phyloP scores from a whole-genome alignment of 2,797 vertebrate species.

The Potorous gilbertii region DNA sequence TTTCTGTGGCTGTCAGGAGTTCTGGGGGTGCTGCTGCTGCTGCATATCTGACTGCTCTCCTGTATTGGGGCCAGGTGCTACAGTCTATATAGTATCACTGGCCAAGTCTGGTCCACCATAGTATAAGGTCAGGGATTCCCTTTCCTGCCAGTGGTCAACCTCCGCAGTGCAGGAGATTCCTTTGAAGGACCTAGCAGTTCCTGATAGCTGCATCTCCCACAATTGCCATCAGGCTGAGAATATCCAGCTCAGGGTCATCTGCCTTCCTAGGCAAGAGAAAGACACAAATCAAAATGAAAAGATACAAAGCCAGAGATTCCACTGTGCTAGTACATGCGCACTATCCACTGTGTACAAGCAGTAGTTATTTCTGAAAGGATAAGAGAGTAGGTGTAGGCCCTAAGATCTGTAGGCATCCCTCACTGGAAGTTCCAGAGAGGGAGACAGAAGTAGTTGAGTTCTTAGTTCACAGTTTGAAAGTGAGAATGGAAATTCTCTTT shows the following conservation, averaged over 20 bases:
- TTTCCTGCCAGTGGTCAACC: background rate
- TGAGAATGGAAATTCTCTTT: background rate
- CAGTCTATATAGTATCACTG: background rate
- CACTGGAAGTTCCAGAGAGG: background rate
- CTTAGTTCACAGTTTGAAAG: background rate
- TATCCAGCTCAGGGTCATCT: background rate
- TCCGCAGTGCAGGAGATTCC: background rate
- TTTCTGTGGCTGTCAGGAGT: background rate
- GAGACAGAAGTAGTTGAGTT: background rate
- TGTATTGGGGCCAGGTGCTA: background rate
- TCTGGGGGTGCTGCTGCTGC: background rate
- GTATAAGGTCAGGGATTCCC: background rate
- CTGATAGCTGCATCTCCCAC: background rate
- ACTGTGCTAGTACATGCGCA: background rate
- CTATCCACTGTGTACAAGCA: background rate
- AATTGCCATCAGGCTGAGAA: background rate
- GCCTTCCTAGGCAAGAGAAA: background rate
- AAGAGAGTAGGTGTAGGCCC: background rate
- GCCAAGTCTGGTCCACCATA: background rate
- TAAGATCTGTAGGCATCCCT: background rate
- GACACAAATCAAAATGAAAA: background rate
- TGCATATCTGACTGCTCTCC: background rate
- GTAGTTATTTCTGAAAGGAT: background rate
- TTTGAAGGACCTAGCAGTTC: background rate
- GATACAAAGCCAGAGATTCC: background rate